These are phyloP conservation scores for Turritopsis rubra DNA, from an alignment of 30 jellyfish, hydroid and myxozoan species.

Conservation along the genomic window DNA sequence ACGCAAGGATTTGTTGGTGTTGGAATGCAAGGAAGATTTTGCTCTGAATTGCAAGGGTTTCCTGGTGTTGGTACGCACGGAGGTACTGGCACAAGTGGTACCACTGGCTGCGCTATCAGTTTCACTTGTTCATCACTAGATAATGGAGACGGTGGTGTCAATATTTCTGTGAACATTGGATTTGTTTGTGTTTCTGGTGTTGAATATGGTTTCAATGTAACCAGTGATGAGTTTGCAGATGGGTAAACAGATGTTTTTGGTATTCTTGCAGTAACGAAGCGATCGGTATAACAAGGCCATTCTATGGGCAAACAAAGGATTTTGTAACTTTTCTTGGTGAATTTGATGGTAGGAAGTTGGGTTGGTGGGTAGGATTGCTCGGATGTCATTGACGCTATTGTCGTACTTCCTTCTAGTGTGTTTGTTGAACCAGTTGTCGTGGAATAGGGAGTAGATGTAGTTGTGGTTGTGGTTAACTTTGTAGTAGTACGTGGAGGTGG, in stretches of 20 bases:
- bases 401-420: neutral
- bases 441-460: neutral
- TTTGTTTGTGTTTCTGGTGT: neutral
- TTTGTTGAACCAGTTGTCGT: neutral
- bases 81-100: slow-evolving; percentile 12
- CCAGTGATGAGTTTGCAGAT: slow-evolving; percentile 6
- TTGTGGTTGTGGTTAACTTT: slow-evolving; percentile 2
- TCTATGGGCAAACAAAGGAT: slow-evolving; percentile 22
- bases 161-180: neutral
- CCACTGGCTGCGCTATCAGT: slow-evolving; percentile 14
- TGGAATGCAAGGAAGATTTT: slow-evolving; percentile 4
- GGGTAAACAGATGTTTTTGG: slow-evolving; percentile 12
- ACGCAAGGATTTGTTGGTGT: neutral
- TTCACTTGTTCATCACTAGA: neutral
- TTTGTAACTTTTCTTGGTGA: slow-evolving; percentile 20
- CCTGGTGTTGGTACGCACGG: slow-evolving; percentile 21
- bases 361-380: neutral
- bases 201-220: neutral
- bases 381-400: neutral
- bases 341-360: slow-evolving; percentile 8
- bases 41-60: slow-evolving; percentile 21
- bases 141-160: neutral
- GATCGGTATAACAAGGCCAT: slow-evolving; percentile 25
- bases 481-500: neutral
- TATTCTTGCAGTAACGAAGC: neutral